phyloP scores from a whole-genome alignment of 2,797 vertebrate genomes.

The Notamacropus eugenii region DNA sequence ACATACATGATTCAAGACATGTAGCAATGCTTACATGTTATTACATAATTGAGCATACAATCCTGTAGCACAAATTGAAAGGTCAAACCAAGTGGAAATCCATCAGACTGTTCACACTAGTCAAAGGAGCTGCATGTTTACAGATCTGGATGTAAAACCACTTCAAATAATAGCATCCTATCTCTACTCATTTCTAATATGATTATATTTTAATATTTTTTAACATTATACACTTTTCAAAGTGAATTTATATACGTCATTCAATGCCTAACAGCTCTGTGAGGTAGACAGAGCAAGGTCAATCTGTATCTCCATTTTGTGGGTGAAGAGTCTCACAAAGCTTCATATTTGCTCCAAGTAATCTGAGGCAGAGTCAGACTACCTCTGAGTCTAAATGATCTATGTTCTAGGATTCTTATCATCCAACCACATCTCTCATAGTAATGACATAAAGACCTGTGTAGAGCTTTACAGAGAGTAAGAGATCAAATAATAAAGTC shows the following conservation, averaged over 20 bases:
- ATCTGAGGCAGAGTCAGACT: neutral
- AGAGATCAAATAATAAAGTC: neutral
- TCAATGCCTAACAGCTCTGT: neutral
- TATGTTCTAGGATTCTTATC: neutral
- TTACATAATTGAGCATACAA: neutral
- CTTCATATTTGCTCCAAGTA: neutral
- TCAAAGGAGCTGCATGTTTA: neutral
- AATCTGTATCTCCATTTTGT: neutral
- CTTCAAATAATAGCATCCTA: neutral
- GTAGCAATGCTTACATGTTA: neutral
- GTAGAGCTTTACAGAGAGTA: neutral
- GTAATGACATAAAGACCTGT: neutral
- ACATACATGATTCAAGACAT: neutral
- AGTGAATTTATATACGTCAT: neutral
- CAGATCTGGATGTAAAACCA: neutral
- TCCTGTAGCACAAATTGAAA: neutral
- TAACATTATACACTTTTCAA: neutral
- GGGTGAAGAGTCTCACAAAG: neutral
- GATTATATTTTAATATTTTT: neutral
- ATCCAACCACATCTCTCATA: neutral
- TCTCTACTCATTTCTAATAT: neutral
- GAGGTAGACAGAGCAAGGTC: neutral
- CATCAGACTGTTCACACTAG: neutral
- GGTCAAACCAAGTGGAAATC: neutral
- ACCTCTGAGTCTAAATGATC: neutral